phyloP scores from a whole-genome alignment of 2,888 invertebrate species.

The Catocala fraxini region DNA sequence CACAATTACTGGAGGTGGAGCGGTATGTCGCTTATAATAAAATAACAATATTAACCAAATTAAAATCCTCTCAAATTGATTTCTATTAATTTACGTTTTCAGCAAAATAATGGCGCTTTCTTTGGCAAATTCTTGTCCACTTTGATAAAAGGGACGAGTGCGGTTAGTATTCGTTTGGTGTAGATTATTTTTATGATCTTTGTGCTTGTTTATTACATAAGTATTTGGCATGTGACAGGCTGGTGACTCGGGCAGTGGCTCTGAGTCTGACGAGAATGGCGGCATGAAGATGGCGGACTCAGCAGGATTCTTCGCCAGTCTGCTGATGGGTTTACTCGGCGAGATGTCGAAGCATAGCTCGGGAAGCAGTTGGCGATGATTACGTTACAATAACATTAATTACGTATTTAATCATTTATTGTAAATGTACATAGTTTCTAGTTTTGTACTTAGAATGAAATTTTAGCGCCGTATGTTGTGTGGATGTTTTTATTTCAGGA shows the following conservation, averaged over 20 bases:
- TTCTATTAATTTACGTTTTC: constrained; percentile 42
- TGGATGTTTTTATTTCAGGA: no score
- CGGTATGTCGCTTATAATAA: constrained; percentile 64
- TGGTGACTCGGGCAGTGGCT: constrained; percentile 62
- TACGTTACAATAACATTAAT: background rate
- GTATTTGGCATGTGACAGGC: constrained; percentile 56
- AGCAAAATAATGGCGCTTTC: constrained; percentile 84
- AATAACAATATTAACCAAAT: background rate
- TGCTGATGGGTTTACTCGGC: constrained; percentile 73
- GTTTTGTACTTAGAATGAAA: no score
- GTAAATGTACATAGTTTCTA: no score
- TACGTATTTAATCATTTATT: background rate
- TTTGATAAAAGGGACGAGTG: constrained; percentile 78
- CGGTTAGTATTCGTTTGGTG: constrained; percentile 62
- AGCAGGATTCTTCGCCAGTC: constrained; percentile 71
- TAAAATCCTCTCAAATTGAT: background rate
- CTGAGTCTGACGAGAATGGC: constrained; percentile 45
- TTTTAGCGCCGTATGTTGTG: no score
- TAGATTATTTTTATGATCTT: background rate
- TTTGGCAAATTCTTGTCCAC: constrained; percentile 79
- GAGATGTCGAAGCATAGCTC: constrained; percentile 82
- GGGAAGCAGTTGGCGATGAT: constrained; percentile 60
- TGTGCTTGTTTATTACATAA: no score
- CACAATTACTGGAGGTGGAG: constrained; percentile 81
- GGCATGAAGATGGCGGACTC: constrained; percentile 70